Base-by-base conservation (phyloP, 2,888 invertebrate genomes). In the Aproaerema taeniolella region DNA sequence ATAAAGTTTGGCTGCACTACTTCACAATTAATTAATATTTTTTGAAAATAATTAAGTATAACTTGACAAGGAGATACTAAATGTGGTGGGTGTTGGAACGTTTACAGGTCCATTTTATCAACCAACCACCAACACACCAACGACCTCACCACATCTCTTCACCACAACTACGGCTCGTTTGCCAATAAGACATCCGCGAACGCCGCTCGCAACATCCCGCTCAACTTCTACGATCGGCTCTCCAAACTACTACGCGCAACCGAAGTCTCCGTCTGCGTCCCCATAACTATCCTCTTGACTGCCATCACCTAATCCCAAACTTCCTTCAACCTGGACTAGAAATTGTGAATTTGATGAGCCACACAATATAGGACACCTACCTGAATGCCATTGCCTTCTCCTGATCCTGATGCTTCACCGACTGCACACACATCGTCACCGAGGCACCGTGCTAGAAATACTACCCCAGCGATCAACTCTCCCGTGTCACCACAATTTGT, bases 51-150 rank as follows among this genome's bases (percentile, higher is more conserved):
- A 13, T 15, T 30, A 36, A 28, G 12, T 28, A 28, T 14, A 14
- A 52, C 43, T 54, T 68, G 58, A 66, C 59, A 65, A 62, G 67
- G 58, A 74, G 72, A 65, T 68, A 80, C 64, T 85, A 82, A 87
- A 85, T 60, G 85, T 82, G 86, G 86, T 86, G 87, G 87, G 85
- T 87, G 87, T 87, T 87, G 87, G 87, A 86, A 85, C 87, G 85
- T 86, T 87, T 87, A 57, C 87, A 87, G 87, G 87, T 87, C 85
- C 85, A 85, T 85, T 85, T 77, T 83, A 80, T 82, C 85, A 85
- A 85, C 81, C 77, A 82, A 82, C 85, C 80, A 85, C 85, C 83
- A 85, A 82, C 82, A 85, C 83, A 83, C 82, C 85, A 78, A 77
- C 77, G 77, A 78, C 68, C 81, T 83, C 85, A 85, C 85, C 81